Evolutionary conservation across 2,113 vertebrate genomes (phyloP).

Genomic region (Ptychochromis oligacanthus): DNA sequence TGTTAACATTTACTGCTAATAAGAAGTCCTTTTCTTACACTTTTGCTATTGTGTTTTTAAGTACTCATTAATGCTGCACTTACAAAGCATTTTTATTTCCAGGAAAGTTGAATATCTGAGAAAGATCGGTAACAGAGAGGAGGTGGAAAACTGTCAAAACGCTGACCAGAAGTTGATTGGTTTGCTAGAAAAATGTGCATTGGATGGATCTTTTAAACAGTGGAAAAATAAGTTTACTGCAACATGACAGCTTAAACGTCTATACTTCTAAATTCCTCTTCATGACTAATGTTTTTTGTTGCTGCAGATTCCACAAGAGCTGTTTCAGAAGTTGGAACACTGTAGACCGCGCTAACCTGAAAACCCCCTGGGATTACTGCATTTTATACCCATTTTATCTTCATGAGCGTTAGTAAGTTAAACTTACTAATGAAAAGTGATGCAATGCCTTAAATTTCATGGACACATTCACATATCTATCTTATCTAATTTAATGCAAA

Average conservation of each 20-base stretch:
- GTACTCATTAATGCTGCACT: neutral
- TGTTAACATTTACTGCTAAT: neutral
- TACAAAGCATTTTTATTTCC: neutral
- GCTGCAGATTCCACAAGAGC: conserved; percentile 47
- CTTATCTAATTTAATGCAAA: too few relatives aligned
- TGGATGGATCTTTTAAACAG: conserved; percentile 25
- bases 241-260: neutral
- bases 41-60: neutral
- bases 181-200: conserved; percentile 4
- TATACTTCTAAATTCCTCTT: fast-evolving
- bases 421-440: neutral
- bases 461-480: too few relatives aligned
- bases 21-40: neutral
- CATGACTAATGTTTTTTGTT: fast-evolving
- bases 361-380: conserved; percentile 55
- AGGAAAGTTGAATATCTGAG: conserved; percentile 65
- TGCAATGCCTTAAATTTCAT: neutral
- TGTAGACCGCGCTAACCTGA: conserved; percentile 48
- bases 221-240: conserved; percentile 68
- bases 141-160: conserved; percentile 28
- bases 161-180: conserved; percentile 19
- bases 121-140: conserved; percentile 33
- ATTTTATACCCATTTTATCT: conserved; percentile 67
- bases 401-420: conserved; percentile 62
- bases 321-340: conserved; percentile 46